Evolutionary conservation across 2,888 invertebrate genomes (phyloP), one percentile per base, ranked within the genome.

Genomic region (Torymus aiolomorphi): DNA sequence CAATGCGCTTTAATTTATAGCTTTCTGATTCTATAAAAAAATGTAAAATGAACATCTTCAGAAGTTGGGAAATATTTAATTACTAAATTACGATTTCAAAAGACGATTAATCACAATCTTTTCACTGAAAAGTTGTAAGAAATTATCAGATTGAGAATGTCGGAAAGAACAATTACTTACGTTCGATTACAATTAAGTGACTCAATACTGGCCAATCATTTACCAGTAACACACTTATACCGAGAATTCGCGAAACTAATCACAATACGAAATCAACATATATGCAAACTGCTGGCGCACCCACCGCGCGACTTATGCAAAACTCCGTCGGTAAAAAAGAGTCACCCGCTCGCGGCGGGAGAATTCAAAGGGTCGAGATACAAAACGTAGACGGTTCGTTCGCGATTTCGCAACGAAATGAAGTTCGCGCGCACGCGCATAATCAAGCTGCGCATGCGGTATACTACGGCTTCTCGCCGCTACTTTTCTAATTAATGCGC

Each of bases 401-500:
- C 57, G 65, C 57, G 65, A 72, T 77, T 72, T 72, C 65, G 65
- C 62, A 72, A 77, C 76, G 52, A n/a, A 12, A 66, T 51, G 12
- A 24, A 63, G 63, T 49, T 54, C 62, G 63, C 51, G 65, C 65
- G 16, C 24, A 51, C 61, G 69, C 62, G 76, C 77, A 76, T 62
- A 75, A 75, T 75, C 57, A 61, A 51, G 18, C 42, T 16, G 12
- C 14, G 11, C n/a, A 1, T 11, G 18, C 4, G 16, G 16, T 16
- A 2, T 10, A 24, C 2, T 14, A 2, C 11, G 20, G 24, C 16
- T 24, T 24, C 24, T 24, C 49, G 13, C n/a, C 16, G 57, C 70
- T 13, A 56, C 42, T 61, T 66, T 54, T 73, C 63, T 78, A 77
- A 77, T 77, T 78, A 73, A 78, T 67, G 67, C 56, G 20, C 49